These are phyloP conservation scores for Electrona antarctica DNA, from an alignment of 2,113 vertebrate species.

Conservation along the genomic window DNA sequence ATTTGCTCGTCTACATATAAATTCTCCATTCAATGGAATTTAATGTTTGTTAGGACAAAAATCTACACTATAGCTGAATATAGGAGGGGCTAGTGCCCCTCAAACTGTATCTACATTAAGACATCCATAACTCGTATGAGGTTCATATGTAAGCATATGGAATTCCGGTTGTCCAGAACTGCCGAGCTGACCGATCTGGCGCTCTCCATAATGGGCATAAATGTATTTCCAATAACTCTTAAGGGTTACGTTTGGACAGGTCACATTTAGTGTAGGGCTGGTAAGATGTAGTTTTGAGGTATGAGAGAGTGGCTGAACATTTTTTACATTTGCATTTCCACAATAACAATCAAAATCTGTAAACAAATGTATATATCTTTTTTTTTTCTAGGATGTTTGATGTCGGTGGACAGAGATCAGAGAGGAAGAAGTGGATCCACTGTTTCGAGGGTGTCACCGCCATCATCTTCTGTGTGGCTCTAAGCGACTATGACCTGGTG, in stretches of 20 bases:
- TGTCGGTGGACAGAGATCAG: slow-evolving; percentile 96
- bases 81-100: no score
- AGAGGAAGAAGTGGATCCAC: slow-evolving; percentile 99
- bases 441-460: slow-evolving; percentile 98
- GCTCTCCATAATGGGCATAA: no score
- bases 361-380: no score
- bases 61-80: no score
- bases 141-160: no score
- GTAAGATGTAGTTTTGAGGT: background rate
- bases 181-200: no score
- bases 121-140: no score
- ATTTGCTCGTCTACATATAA: no score
- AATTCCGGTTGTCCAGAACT: no score
- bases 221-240: background rate
- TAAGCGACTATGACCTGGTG: slow-evolving; percentile 97
- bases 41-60: no score
- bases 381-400: slow-evolving; percentile 92
- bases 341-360: background rate
- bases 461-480: slow-evolving; percentile 98
- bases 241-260: background rate
- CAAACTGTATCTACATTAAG: no score
- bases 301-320: background rate
- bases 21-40: no score
- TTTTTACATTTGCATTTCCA: background rate
- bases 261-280: background rate